Evolutionary conservation across 2,888 invertebrate species (phyloP), one percentile per base, ranked within the genome.

Genomic region (Aphidius colemani): DNA sequence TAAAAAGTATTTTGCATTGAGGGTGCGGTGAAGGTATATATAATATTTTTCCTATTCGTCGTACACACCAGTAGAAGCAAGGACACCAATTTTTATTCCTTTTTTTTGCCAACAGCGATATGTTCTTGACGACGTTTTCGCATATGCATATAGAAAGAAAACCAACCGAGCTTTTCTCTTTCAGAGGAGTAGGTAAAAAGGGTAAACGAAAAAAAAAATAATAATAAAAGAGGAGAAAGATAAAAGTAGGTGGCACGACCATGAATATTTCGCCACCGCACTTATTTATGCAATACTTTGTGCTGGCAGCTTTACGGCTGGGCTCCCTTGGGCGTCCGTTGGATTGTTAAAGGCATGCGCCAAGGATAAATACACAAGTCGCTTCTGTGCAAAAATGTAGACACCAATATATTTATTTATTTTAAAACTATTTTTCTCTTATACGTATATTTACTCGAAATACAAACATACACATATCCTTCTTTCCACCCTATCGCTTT

Each of bases 201-300:
- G 51, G 51, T 13, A 57, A 45, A 40, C 9, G 48, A 45, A 45
- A 40, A 65, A 50, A 53, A 44, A 40, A 18, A n/a, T n/a, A n/a
- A n/a, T n/a, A 62, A 45, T 9, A 51, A 55, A 48, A 59, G 68
- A 39, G 56, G 66, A 61, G 45, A 45, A 60, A 65, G 63, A 57
- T 53, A 63, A 41, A 9, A 13, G 8, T 55, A 59, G 61, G 62
- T 72, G 70, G 74, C 70, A 73, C 67, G 74, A 76, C 79, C 81
- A 81, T 81, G 81, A 81, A 81, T 81, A 81, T 81, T 81, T 81
- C 80, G 80, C 77, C 77, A 73, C 75, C 76, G 72, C 78, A 79
- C 79, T 81, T 81, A 81, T 81, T 81, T 81, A 81, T 81, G 81
- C 81, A 81, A 81, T 80, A 81, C 81, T 81, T 80, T 79, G 79